phyloP scores from a whole-genome alignment of 2,113 vertebrate genomes.

The Chaetodon trifascialis region DNA sequence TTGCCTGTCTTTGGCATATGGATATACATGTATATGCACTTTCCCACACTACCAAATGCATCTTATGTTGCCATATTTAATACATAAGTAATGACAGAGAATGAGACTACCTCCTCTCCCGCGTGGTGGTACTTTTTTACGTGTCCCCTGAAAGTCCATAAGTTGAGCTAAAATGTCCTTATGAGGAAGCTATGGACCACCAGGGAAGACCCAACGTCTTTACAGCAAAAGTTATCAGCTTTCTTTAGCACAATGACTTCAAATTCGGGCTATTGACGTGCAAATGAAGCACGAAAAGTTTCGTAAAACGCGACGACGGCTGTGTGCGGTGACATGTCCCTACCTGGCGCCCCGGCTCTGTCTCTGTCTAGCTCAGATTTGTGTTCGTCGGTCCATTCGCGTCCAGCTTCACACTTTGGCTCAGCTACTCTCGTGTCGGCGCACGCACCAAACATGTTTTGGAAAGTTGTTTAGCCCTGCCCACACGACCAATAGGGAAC shows the following conservation, averaged over 20 bases:
- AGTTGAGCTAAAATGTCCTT: background rate
- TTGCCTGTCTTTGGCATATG: background rate
- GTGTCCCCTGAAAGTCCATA: background rate
- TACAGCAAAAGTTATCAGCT: background rate
- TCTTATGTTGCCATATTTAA: background rate
- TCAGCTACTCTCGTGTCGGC: constrained; percentile 36
- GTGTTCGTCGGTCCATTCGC: constrained; percentile 47
- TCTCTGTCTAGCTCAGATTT: background rate
- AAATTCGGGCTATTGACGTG: background rate
- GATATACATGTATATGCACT: background rate
- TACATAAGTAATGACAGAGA: background rate
- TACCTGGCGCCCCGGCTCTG: constrained; percentile 58
- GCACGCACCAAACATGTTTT: constrained; percentile 71
- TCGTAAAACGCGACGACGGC: background rate
- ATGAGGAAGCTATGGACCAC: background rate
- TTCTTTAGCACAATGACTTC: background rate
- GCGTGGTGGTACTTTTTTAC: background rate
- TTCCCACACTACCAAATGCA: background rate
- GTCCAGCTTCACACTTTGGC: background rate
- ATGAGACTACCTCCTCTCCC: background rate
- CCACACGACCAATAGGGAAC: constrained; percentile 55
- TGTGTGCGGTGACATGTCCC: background rate
- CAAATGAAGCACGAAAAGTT: background rate
- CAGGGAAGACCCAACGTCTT: background rate
- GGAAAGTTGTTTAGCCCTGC: constrained; percentile 16